Evolutionary conservation across 2,888 invertebrate species (phyloP).

Genomic region (Suillia variegata): DNA sequence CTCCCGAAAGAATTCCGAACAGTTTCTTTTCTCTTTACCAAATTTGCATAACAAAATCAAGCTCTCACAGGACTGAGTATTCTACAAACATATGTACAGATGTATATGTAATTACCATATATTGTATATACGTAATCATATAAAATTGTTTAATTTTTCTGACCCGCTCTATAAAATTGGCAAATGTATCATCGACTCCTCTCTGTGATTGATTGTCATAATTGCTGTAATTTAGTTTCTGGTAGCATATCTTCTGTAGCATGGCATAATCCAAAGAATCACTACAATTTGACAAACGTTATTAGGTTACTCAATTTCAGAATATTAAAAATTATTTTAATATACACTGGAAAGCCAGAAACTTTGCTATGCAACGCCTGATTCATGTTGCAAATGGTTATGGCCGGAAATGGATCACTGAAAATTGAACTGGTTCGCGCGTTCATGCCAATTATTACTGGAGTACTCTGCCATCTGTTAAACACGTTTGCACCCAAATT

Average conservation of each 20-base stretch:
- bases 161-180: slow-evolving; percentile 41
- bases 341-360: slow-evolving; percentile 35
- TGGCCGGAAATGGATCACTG: slow-evolving; percentile 78
- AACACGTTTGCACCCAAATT: slow-evolving; percentile 76
- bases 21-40: slow-evolving; percentile 66
- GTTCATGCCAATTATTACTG: slow-evolving; percentile 78
- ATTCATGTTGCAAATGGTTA: slow-evolving; percentile 86
- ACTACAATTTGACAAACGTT: too few species aligned
- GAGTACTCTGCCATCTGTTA: slow-evolving; percentile 72
- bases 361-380: slow-evolving; percentile 68
- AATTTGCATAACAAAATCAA: slow-evolving; percentile 73
- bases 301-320: too few species aligned
- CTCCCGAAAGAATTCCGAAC: slow-evolving; percentile 74
- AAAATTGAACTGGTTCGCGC: slow-evolving; percentile 70
- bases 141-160: too few species aligned
- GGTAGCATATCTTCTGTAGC: slow-evolving; percentile 44
- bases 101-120: too few species aligned
- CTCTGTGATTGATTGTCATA: slow-evolving; percentile 26
- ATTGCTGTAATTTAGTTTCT: slow-evolving; percentile 34
- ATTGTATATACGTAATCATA: too few species aligned
- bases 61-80: slow-evolving; percentile 74
- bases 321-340: too few species aligned
- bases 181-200: slow-evolving; percentile 33
- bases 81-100: too few species aligned
- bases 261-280: slow-evolving; percentile 64